Evolutionary conservation across 2,113 vertebrate species (phyloP).

Genomic region (Polypterus bichir): DNA sequence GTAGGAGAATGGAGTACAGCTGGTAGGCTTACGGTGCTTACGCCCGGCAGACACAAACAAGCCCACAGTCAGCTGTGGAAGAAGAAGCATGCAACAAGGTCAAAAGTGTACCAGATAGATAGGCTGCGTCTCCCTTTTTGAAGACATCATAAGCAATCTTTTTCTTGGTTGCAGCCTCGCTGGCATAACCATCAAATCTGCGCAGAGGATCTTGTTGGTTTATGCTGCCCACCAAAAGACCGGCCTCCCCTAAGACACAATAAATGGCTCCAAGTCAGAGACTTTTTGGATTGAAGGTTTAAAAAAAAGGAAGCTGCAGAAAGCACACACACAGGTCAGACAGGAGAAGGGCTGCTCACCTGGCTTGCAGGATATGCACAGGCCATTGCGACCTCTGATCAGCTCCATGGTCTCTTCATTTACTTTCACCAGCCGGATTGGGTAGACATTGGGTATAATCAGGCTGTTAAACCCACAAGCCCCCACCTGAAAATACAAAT

Average conservation of each 20-base stretch:
- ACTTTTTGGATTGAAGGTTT: too few relatives aligned
- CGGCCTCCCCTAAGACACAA: conserved; percentile 52
- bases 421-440: conserved; percentile 64
- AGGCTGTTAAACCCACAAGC: conserved; percentile 75
- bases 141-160: conserved; percentile 66
- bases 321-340: neutral
- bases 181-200: conserved; percentile 73
- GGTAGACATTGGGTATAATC: conserved; percentile 66
- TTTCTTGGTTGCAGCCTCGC: conserved; percentile 50
- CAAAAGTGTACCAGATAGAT: conserved; percentile 55
- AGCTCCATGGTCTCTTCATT: conserved; percentile 63
- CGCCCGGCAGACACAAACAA: too few relatives aligned
- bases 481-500: conserved; percentile 43
- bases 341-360: conserved; percentile 39
- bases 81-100: too few relatives aligned
- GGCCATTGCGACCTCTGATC: conserved; percentile 52
- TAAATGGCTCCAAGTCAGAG: too few relatives aligned
- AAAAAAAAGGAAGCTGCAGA: too few relatives aligned
- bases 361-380: conserved; percentile 62
- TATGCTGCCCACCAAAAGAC: conserved; percentile 65
- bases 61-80: too few relatives aligned
- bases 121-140: conserved; percentile 62
- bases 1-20: too few relatives aligned
- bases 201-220: conserved; percentile 61
- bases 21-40: too few relatives aligned